Evolutionary conservation across 2,113 vertebrate genomes (phyloP).

Genomic region (Myrmophylax atrothorax): DNA sequence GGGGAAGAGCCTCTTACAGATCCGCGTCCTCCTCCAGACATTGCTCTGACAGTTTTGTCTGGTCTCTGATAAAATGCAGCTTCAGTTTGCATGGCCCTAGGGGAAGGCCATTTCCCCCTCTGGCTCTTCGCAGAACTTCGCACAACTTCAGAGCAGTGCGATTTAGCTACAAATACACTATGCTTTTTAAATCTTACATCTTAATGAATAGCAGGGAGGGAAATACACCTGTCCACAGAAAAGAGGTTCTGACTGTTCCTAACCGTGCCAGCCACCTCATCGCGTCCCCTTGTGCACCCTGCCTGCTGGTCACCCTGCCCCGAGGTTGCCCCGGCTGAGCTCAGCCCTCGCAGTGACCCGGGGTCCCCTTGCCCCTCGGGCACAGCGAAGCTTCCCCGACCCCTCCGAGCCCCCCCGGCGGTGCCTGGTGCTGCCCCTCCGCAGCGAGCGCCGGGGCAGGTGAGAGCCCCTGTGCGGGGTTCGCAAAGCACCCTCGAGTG

Average conservation of each 20-base stretch:
- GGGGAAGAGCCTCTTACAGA: not conserved
- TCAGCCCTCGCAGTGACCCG: not conserved
- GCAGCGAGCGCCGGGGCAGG: not conserved
- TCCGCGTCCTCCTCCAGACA: not conserved
- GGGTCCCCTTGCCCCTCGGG: not conserved
- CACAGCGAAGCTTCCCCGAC: fast-evolving
- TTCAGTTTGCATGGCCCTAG: not conserved
- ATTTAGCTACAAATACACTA: not conserved
- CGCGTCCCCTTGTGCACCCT: fast-evolving
- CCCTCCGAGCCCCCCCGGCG: fast-evolving
- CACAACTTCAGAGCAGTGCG: not conserved
- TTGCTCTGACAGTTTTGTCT: not conserved
- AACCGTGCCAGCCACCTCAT: not conserved
- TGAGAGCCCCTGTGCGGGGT: fast-evolving
- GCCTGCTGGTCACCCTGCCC: not conserved
- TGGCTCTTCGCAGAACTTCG: not conserved
- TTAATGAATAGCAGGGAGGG: not conserved
- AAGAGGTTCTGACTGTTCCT: not conserved
- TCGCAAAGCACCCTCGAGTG: not conserved
- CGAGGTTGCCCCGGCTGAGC: not conserved
- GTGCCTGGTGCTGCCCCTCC: not conserved
- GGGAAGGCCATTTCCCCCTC: not conserved
- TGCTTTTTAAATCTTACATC: not conserved
- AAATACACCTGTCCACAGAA: not conserved
- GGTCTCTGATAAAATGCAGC: not conserved